A percentile compares a stretch with the other conserved stretches of the same genome.
Evolutionary conservation across 2,888 invertebrate species (phyloP).

Genomic region (Drosophila suboccidentalis): DNA sequence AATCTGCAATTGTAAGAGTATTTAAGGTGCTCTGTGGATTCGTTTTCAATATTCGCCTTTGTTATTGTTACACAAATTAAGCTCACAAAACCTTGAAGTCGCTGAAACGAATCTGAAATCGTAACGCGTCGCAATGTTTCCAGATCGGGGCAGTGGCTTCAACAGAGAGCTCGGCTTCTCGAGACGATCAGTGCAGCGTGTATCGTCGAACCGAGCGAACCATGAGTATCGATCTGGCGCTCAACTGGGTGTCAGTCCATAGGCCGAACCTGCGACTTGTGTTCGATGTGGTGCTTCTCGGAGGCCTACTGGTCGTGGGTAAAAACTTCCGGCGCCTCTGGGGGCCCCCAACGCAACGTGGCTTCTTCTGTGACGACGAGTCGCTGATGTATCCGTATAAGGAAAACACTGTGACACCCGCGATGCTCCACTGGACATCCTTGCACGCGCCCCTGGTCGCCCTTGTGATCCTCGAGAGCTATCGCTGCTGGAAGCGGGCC

Average conservation of each 20-base stretch:
- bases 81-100: neutral
- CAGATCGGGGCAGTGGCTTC: conserved; percentile 14
- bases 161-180: conserved; percentile 8
- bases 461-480: conserved; percentile 50
- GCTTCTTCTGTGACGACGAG: conserved; percentile 77
- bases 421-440: conserved; percentile 42
- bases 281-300: conserved; percentile 45
- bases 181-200: conserved; percentile 47
- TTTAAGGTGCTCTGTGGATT: neutral
- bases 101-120: conserved; percentile 8
- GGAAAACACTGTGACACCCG: conserved; percentile 51
- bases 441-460: conserved; percentile 56
- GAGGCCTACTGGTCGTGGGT: conserved; percentile 29
- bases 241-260: neutral
- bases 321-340: conserved; percentile 35
- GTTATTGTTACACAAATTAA: conserved; percentile 8
- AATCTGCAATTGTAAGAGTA: conserved; percentile 11
- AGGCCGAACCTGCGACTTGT: conserved; percentile 29
- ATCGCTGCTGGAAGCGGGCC: conserved; percentile 17
- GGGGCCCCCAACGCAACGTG: conserved; percentile 56
- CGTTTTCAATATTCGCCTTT: neutral
- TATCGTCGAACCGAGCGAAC: conserved; percentile 37
- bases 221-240: conserved; percentile 49
- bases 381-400: conserved; percentile 73
- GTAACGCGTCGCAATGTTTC: neutral